Percentiles rank a stretch among this genome's conserved stretches.
phyloP scores from a whole-genome alignment of 1,140 invertebrate genomes.

The Polyergus mexicanus region DNA sequence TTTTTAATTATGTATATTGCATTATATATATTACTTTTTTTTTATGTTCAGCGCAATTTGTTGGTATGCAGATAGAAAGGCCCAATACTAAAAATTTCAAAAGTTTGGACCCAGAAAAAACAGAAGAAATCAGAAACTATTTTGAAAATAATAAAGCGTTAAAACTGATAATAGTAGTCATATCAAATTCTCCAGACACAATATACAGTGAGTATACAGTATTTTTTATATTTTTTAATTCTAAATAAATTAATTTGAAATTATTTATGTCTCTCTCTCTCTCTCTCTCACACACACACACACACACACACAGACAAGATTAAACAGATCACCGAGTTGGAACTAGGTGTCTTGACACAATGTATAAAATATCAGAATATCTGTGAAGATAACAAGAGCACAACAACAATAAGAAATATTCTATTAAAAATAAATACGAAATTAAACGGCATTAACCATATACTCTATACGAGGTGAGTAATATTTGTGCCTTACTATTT shows the following conservation, averaged over 20 bases:
- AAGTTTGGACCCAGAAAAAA: background rate
- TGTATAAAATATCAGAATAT: constrained; percentile 90
- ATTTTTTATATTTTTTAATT: constrained; percentile 6
- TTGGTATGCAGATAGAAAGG: constrained; percentile 75
- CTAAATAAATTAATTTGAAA: background rate
- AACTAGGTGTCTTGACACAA: constrained; percentile 93
- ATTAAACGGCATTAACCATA: constrained; percentile 94
- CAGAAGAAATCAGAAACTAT: constrained; percentile 33
- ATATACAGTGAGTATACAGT: constrained; percentile 83
- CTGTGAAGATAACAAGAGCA: constrained; percentile 79
- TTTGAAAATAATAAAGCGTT: constrained; percentile 74
- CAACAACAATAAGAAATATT: constrained; percentile 89
- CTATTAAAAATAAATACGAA: constrained; percentile 95
- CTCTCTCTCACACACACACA: too few relatives aligned
- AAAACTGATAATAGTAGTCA: constrained; percentile 87
- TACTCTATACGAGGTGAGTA: constrained; percentile 80
- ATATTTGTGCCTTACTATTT: constrained; percentile 22
- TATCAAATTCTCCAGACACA: constrained; percentile 81
- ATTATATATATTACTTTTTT: background rate
- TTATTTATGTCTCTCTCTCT: background rate
- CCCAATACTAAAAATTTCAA: constrained; percentile 65
- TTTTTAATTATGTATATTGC: too few relatives aligned
- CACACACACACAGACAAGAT: too few relatives aligned
- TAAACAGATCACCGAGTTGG: constrained; percentile 92
- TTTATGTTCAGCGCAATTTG: background rate